A percentile compares a stretch with the other conserved stretches of the same genome.
Evolutionary conservation across 1,140 invertebrate genomes (phyloP).

Genomic region (Bombus balteatus): DNA sequence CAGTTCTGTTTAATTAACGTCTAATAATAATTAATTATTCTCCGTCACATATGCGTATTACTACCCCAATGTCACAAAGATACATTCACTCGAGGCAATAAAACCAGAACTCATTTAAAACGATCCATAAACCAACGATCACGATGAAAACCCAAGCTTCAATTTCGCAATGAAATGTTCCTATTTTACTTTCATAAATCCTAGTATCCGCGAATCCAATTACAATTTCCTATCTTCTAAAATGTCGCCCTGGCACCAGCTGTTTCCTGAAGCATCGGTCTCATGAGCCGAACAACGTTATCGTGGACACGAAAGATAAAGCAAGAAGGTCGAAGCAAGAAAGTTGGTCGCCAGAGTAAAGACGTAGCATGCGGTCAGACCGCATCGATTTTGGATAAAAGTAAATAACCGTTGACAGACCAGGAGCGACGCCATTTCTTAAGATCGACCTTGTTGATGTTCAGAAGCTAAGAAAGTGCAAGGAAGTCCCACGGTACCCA

Average conservation of each 20-base stretch:
- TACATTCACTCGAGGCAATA: not conserved
- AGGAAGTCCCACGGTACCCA: slow-evolving; percentile 59
- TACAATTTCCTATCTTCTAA: not conserved
- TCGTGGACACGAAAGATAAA: not conserved
- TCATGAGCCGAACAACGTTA: not conserved
- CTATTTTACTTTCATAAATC: not conserved
- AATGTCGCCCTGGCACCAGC: too few relatives aligned
- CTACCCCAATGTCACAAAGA: not conserved
- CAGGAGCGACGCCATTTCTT: slow-evolving; percentile 31
- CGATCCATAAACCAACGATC: not conserved
- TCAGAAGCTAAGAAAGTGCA: slow-evolving; percentile 55
- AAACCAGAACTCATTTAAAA: not conserved
- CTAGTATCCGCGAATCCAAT: not conserved
- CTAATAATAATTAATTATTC: too few relatives aligned
- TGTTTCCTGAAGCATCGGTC: not conserved
- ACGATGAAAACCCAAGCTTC: not conserved
- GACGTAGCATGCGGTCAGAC: slow-evolving; percentile 1
- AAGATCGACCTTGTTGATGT: slow-evolving; percentile 47
- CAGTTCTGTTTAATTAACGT: too few relatives aligned
- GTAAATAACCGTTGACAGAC: slow-evolving; percentile 59
- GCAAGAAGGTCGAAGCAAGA: not conserved
- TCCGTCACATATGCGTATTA: too few relatives aligned
- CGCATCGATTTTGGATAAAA: slow-evolving; percentile 62
- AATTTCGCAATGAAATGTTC: not conserved
- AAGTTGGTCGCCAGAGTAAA: not conserved